These are phyloP conservation scores for Danio tinwini DNA, from an alignment of 2,797 vertebrate genomes.

Conservation along the genomic window DNA sequence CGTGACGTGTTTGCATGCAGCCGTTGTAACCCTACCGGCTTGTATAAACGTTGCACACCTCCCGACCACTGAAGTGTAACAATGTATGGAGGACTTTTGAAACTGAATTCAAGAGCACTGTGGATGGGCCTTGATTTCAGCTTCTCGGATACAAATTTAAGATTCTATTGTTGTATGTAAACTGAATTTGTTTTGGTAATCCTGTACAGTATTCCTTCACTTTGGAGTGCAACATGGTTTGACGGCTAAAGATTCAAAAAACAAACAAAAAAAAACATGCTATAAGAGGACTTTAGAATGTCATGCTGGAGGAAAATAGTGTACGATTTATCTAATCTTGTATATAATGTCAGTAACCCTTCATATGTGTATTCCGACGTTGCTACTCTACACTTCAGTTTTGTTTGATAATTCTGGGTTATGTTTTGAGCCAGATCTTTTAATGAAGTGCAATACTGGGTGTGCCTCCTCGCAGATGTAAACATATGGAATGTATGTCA, in stretches of 20 bases:
- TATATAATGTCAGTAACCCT: slow-evolving; percentile 95
- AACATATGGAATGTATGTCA: slow-evolving; percentile 99
- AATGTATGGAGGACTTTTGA: slow-evolving; percentile 75
- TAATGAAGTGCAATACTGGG: slow-evolving; percentile 99
- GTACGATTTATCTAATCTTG: slow-evolving; percentile 96
- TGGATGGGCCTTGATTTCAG: slow-evolving; percentile 84
- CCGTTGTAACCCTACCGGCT: slow-evolving; percentile 90
- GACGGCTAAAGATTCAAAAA: slow-evolving; percentile 76
- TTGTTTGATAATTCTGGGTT: slow-evolving; percentile 99
- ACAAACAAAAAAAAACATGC: slow-evolving; percentile 65
- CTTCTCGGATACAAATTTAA: slow-evolving; percentile 86
- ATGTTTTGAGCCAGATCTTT: slow-evolving; percentile 99
- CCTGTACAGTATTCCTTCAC: slow-evolving; percentile 92
- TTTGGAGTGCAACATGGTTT: slow-evolving; percentile 90
- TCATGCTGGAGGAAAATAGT: slow-evolving; percentile 92
- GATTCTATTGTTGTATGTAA: slow-evolving; percentile 92
- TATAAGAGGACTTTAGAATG: slow-evolving; percentile 92
- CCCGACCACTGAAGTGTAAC: slow-evolving; percentile 85
- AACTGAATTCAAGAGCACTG: slow-evolving; percentile 71
- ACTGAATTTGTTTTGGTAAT: slow-evolving; percentile 93
- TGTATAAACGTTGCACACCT: slow-evolving; percentile 90
- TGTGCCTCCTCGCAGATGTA: slow-evolving; percentile 99
- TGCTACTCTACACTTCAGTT: slow-evolving; percentile 98
- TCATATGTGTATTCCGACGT: slow-evolving; percentile 89
- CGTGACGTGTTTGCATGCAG: slow-evolving; percentile 99